phyloP scores from a whole-genome alignment of 2,888 invertebrate genomes.

The Lobophora halterata region DNA sequence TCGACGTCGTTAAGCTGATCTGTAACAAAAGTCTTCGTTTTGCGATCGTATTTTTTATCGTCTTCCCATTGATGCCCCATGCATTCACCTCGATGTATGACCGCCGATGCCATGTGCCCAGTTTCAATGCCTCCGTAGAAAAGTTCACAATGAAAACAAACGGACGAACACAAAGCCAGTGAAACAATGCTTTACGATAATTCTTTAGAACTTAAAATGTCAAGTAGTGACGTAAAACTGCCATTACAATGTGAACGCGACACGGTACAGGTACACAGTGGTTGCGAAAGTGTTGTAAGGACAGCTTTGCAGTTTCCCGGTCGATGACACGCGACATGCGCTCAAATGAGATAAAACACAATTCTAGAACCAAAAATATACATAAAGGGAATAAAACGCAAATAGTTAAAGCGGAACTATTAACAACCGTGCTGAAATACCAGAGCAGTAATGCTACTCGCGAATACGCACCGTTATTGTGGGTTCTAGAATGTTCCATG shows the following conservation, averaged over 20 bases:
- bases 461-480: slow-evolving; percentile 34
- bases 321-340: slow-evolving; percentile 51
- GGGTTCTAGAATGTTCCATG: slow-evolving; percentile 38
- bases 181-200: slow-evolving; percentile 39
- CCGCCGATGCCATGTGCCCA: slow-evolving; percentile 50
- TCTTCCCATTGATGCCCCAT: slow-evolving; percentile 60
- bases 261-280: slow-evolving; percentile 3
- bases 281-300: slow-evolving; percentile 39
- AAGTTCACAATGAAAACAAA: slow-evolving; percentile 40
- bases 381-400: slow-evolving; percentile 22
- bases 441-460: slow-evolving; percentile 28
- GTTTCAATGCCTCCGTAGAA: slow-evolving; percentile 43
- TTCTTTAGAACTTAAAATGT: slow-evolving; percentile 32
- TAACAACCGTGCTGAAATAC: slow-evolving; percentile 25
- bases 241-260: slow-evolving; percentile 13
- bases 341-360: slow-evolving; percentile 34
- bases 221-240: slow-evolving; percentile 30
- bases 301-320: slow-evolving; percentile 46
- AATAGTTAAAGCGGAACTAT: slow-evolving; percentile 20
- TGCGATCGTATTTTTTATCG: slow-evolving; percentile 68
- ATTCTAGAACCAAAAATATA: slow-evolving; percentile 51
- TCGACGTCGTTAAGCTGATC: slow-evolving; percentile 80
- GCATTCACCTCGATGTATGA: slow-evolving; percentile 53
- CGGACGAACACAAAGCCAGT: slow-evolving; percentile 62
- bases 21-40: slow-evolving; percentile 78